Evolutionary conservation across 2,888 invertebrate species (phyloP).

Genomic region (Euspilapteryx auroguttella): DNA sequence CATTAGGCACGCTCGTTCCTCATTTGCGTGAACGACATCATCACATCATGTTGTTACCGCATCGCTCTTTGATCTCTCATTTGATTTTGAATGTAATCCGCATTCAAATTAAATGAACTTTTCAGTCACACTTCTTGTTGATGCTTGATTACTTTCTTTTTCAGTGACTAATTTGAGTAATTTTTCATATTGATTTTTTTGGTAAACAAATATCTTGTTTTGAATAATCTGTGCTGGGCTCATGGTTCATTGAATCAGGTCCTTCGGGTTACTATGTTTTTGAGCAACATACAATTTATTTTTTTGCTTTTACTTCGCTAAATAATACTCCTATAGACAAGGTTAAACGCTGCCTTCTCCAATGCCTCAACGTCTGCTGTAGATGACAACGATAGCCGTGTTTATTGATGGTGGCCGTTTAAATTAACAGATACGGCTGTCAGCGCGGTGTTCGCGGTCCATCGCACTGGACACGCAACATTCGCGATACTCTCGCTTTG

Average conservation of each 20-base stretch:
- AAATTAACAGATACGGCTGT: constrained; percentile 39
- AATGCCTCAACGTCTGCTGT: constrained; percentile 17
- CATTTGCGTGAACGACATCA: too few species aligned
- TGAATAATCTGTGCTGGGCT: too few species aligned
- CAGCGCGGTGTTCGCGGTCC: constrained; percentile 27
- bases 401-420: constrained; percentile 48
- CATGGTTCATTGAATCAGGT: too few species aligned
- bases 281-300: too few species aligned
- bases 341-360: constrained; percentile 14
- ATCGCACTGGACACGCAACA: constrained; percentile 23
- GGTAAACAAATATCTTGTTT: too few species aligned
- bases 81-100: constrained; percentile 31
- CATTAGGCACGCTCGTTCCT: constrained; percentile 41
- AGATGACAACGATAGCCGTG: constrained; percentile 16
- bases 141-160: too few species aligned
- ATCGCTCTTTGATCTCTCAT: constrained; percentile 27
- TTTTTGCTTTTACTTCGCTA: too few species aligned
- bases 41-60: constrained; percentile 51
- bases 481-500: constrained; percentile 23
- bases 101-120: constrained; percentile 21
- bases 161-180: too few species aligned
- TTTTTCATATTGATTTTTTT: too few species aligned
- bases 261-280: too few species aligned
- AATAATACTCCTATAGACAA: too few species aligned
- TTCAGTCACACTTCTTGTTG: constrained; percentile 6